A percentile compares a stretch with the other conserved stretches of the same genome.
These are phyloP conservation scores for Spilarctia lutea DNA, from an alignment of 2,888 invertebrate genomes.

Conservation along the genomic window DNA sequence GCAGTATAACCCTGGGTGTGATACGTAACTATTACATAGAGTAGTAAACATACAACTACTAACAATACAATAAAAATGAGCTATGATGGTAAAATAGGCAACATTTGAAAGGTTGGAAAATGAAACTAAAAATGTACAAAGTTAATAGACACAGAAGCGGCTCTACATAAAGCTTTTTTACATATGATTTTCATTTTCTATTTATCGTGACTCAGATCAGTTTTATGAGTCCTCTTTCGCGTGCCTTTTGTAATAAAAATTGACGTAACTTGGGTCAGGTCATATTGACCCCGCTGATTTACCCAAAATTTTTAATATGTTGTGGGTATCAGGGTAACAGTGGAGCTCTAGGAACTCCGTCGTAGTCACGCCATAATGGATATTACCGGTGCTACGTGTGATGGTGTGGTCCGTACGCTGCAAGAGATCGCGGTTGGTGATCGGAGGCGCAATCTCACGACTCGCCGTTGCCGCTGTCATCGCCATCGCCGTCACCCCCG, in stretches of 20 bases:
- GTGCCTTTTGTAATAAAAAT: conserved; percentile 8
- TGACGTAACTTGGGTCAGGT: conserved; percentile 5
- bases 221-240: conserved; percentile 9
- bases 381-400: conserved; percentile 34
- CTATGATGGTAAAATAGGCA: conserved; percentile 15
- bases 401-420: conserved; percentile 53
- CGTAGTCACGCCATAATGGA: conserved; percentile 9
- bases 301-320: neutral
- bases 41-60: conserved; percentile 31
- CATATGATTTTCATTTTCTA: conserved; percentile 19
- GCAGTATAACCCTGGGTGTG: conserved; percentile 16
- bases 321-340: neutral
- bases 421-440: conserved; percentile 38
- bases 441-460: conserved; percentile 88
- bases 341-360: neutral
- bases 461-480: conserved; percentile 97
- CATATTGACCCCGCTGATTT: neutral
- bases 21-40: conserved; percentile 27
- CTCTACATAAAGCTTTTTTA: conserved; percentile 15
- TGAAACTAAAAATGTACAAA: conserved; percentile 9
- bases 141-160: conserved; percentile 13
- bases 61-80: conserved; percentile 25
- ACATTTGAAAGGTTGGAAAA: conserved; percentile 3
- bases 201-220: conserved; percentile 9
- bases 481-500: conserved; percentile 92